Base-by-base conservation (phyloP, 1,140 invertebrate genomes). In the Panagrolaimus sp. region DNA sequence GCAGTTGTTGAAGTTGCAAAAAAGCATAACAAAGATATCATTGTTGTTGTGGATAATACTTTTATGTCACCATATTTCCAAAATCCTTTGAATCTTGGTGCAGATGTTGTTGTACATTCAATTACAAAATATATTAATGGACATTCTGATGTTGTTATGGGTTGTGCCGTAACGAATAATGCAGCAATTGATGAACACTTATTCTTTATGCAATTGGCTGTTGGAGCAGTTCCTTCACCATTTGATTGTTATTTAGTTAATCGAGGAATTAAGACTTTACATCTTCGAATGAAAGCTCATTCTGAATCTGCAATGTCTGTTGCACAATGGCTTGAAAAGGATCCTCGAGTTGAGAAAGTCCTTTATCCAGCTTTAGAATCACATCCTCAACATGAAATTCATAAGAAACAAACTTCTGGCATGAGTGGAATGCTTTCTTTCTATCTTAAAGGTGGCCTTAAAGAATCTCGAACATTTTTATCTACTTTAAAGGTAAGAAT, bases 41-140 rank as follows among this genome's bases (percentile, higher is more conserved):
- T 96, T 74, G 84, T 96, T 21, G 90, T 92, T 0, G 92, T 98
- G 1, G 96, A 99, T 81, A 98, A 98, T 83, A 99, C 95, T 6
- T 98, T 99, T 83, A 87, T 96, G 67, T 93, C 93, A 7, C 88
- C 93, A n/a, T 96, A 95, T 83, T 91, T 94, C 70, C 94, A 96
- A 89, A 87, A 89, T 72, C 96, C 96, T 4, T 84, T 98, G 32
- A 88, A 89, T 21, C 86, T 96, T 32, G 96, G 96, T 12, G 94
- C 91, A 2, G 94, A 98, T 85, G 87, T 97, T 62, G 89, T 90
- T 1, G 85, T 93, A 73, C 95, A 98, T 85, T 98, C 95, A 0
- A 77, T 96, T 32, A 96, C 94, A 0, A 99, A 98, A 84, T 98
- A 97, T 80, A 94, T 98, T 89, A 98, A 98, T 85, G 96, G 95